These are phyloP conservation scores for Acanthopagrus latus DNA, from an alignment of 2,797 vertebrate species.

Conservation along the genomic window DNA sequence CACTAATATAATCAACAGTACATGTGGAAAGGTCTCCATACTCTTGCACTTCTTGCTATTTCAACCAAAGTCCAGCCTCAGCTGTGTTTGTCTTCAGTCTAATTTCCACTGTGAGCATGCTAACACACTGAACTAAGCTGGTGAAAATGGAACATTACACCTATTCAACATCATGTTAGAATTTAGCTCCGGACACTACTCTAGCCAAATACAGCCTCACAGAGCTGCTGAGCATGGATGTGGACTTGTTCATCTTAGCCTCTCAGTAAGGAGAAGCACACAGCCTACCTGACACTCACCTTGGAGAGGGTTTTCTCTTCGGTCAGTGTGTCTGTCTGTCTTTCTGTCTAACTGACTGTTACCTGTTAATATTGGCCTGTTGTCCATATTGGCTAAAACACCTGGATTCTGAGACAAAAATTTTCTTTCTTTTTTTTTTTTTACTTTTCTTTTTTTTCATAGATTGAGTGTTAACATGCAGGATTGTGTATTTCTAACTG, in stretches of 20 bases:
- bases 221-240: conserved; percentile 20
- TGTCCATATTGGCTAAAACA: conserved; percentile 72
- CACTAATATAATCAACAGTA: neutral
- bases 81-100: neutral
- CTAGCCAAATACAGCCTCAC: neutral
- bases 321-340: conserved; percentile 64
- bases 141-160: neutral
- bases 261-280: conserved; percentile 12
- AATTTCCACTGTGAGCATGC: neutral
- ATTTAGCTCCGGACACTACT: neutral
- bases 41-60: neutral
- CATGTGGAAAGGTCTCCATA: neutral
- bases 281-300: neutral
- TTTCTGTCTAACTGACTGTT: conserved; percentile 62
- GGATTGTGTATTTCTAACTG: conserved; percentile 31
- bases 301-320: conserved; percentile 39
- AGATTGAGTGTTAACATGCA: conserved; percentile 5
- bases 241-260: neutral
- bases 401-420: conserved; percentile 69
- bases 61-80: neutral
- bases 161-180: conserved; percentile 1
- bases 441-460: neutral
- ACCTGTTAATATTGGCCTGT: conserved; percentile 18
- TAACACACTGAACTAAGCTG: neutral
- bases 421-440: neutral